Percentiles rank a stretch among this genome's conserved stretches.
These are phyloP conservation scores for Aleiodes testaceus DNA, from an alignment of 2,888 invertebrate species.

Conservation along the genomic window DNA sequence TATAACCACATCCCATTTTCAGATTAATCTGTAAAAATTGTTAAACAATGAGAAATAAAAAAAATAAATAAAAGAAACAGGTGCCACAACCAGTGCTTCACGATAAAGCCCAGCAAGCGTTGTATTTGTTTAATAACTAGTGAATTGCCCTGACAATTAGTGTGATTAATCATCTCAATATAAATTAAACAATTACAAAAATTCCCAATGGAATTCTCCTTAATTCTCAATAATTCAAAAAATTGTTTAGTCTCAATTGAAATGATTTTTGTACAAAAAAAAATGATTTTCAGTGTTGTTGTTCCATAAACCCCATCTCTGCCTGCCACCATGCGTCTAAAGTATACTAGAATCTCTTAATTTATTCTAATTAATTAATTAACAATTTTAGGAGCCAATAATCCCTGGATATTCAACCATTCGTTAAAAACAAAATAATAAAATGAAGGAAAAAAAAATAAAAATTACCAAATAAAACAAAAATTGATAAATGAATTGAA, in stretches of 20 bases:
- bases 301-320: conserved; percentile 49
- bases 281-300: conserved; percentile 2
- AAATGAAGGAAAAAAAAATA: background rate
- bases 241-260: background rate
- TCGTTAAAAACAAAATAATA: background rate
- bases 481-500: conserved; percentile 15
- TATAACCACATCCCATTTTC: conserved; percentile 60
- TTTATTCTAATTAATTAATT: background rate
- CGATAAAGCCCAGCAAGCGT: conserved; percentile 67
- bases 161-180: conserved; percentile 1
- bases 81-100: conserved; percentile 70
- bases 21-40: conserved; percentile 60
- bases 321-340: conserved; percentile 70
- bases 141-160: background rate
- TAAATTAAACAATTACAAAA: conserved; percentile 9
- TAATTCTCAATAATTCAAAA: background rate
- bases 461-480: background rate
- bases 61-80: conserved; percentile 57
- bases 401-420: no score
- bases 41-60: conserved; percentile 57
- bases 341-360: conserved; percentile 14
- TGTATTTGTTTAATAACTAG: conserved; percentile 22
- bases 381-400: no score
- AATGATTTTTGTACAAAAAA: conserved; percentile 17
- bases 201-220: conserved; percentile 10